Base-by-base conservation (phyloP, 2,888 invertebrate genomes). In the Sericinus montela region DNA sequence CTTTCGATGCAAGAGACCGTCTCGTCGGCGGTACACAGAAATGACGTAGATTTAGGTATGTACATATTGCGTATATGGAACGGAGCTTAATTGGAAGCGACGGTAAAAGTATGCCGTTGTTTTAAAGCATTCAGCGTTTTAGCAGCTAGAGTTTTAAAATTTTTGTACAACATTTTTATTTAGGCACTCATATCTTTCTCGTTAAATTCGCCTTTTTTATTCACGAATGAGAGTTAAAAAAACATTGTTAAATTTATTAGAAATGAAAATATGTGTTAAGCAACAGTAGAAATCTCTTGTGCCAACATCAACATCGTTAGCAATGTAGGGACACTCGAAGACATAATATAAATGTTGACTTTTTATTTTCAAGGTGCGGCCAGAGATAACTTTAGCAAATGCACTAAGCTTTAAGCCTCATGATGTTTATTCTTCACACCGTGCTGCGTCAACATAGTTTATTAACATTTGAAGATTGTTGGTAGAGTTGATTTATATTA, bases 371-470 rank as follows among this genome's bases (percentile, higher is more conserved):
- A 72, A 76, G 79, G 72, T 67, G 75, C 68, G 75, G 70, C 62
- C 54, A 62, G 65, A 81, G 83, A 86, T 85, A 81, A 66, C 70
- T 83, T 85, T 81, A 78, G 84, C 83, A 84, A 84, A 84, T 84
- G 69, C 60, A 74, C 75, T 79, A 75, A 75, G 70, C 70, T 62
- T 62, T 59, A 59, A 51, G 65, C 69, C 65, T 67, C 67, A 70
- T 58, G 37, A 39, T 84, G 77, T 88, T 85, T 81, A 73, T 73
- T 78, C 73, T 83, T 80, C 78, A 82, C 81, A 85, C 80, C 81
- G 70, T 66, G 63, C 69, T 64, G 51, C 68, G 75, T 77, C 74
- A 72, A 77, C 76, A 71, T 61, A 63, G 68, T 71, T 68, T 75
- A 75, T 75, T 75, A 79, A 72, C 71, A 65, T 73, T 69, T 63